Percentiles rank a stretch among this genome's conserved stretches.
Evolutionary conservation across 2,797 vertebrate genomes (phyloP).

Genomic region (Pseudomugil tenellus): DNA sequence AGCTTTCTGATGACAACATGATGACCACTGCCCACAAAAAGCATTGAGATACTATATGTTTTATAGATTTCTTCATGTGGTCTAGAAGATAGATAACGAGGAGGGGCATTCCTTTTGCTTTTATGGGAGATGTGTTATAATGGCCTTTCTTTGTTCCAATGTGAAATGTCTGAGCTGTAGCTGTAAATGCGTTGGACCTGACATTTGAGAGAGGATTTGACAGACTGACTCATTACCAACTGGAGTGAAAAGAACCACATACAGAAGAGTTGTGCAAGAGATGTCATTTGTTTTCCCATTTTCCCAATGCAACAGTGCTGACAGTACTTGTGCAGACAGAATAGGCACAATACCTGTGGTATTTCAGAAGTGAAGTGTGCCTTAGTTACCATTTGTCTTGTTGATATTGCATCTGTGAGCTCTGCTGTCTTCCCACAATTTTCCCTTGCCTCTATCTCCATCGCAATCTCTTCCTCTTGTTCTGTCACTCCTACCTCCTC

Average conservation of each 20-base stretch:
- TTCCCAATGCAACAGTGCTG: conserved; percentile 49
- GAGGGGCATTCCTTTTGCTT: neutral
- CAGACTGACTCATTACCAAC: conserved; percentile 64
- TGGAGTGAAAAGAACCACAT: conserved; percentile 42
- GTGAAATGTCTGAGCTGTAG: conserved; percentile 19
- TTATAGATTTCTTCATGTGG: neutral
- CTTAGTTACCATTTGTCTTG: conserved; percentile 64
- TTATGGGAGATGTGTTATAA: neutral
- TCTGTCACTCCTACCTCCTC: conserved; percentile 53
- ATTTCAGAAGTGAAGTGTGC: conserved; percentile 50
- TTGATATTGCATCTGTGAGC: conserved; percentile 53
- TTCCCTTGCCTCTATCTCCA: conserved; percentile 31
- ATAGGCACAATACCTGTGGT: conserved; percentile 62
- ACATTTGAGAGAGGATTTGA: conserved; percentile 57
- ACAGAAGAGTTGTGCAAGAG: conserved; percentile 35
- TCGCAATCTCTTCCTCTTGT: conserved; percentile 49
- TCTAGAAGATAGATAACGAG: too few relatives aligned
- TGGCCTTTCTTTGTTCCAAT: neutral
- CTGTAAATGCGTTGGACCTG: conserved; percentile 38
- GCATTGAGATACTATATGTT: neutral
- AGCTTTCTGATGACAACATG: neutral
- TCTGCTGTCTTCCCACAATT: conserved; percentile 43
- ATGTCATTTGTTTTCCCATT: conserved; percentile 53
- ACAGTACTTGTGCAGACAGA: conserved; percentile 68
- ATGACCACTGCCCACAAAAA: neutral